Conservation (phyloP, 2,888 invertebrate genomes). For the Pollenia labialis region DNA sequence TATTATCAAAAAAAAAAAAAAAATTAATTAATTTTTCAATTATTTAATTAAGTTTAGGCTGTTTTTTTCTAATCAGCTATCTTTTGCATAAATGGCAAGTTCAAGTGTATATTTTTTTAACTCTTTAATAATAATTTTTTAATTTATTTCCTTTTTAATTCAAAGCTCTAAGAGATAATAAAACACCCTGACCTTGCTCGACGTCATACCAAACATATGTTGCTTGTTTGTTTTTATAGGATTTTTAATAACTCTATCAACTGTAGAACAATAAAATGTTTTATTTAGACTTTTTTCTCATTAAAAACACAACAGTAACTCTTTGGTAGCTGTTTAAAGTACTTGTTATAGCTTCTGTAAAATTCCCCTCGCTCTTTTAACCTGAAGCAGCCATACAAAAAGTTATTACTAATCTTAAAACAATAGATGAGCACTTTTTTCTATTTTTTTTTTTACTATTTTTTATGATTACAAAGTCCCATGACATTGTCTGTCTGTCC, state of each 20-base stretch:
- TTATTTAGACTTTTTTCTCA: background rate
- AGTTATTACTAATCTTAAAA: slow-evolving; percentile 47
- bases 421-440: slow-evolving; percentile 36
- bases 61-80: background rate
- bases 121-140: slow-evolving; percentile 36
- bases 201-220: slow-evolving; percentile 74
- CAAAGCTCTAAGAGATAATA: slow-evolving; percentile 7
- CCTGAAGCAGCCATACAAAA: background rate
- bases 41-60: slow-evolving; percentile 39
- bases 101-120: slow-evolving; percentile 33
- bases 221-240: slow-evolving; percentile 60
- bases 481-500: slow-evolving; percentile 78
- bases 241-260: slow-evolving; percentile 74
- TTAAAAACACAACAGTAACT: background rate
- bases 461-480: slow-evolving; percentile 74
- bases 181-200: slow-evolving; percentile 61
- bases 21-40: slow-evolving; percentile 18
- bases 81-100: slow-evolving; percentile 38
- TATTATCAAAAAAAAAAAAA: background rate
- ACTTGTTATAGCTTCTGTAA: background rate
- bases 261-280: slow-evolving; percentile 29
- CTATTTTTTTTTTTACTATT: background rate
- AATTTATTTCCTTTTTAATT: slow-evolving; percentile 66
- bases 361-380: slow-evolving; percentile 14
- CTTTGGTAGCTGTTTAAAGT: background rate